Base-by-base conservation (phyloP, 2,113 vertebrate genomes). In the Calcarius ornatus region DNA sequence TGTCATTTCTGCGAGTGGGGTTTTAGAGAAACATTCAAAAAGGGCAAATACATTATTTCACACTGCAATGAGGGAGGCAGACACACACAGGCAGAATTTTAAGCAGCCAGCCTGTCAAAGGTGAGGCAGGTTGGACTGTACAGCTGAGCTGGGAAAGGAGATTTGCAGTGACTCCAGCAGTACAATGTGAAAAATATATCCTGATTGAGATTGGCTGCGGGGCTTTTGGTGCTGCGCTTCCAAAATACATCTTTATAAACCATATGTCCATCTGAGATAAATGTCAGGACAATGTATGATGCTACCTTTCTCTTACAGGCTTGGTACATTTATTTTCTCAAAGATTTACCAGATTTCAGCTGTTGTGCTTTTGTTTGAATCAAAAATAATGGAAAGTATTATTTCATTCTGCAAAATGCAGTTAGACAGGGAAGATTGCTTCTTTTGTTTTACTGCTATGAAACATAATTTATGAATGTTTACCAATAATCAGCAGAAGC, bases 1-100 rank as follows among this genome's bases (percentile, higher is more conserved):
- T 94, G 90, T 89, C 75, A 90, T 63, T 95, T 85, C 85, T 83
- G 47, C 60, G 12, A 77, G 79, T 10, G n/a, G 83, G 90, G 51
- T 71, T 95, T 93, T n/a, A 31, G 43, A 73, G 66, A 87, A 94
- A 60, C 70, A 69, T 12, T 81, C 81, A 18, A 6, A 71, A 84
- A 54, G 84, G 90, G 68, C 88, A 78, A 72, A 83, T 56, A 12
- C 31, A 3, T 50, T 47, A 9, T 59, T 86, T 60, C 57, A 18
- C 17, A 3, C 27, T 14, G 45, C 48, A 24, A 9, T 11, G 81
- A 68, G 57, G 27, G 30, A 51, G 78, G 87, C 76, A 77, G 56
- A 19, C 11, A 31, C 47, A 12, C 78, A 54, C 57, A 17, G 81
- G 28, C n/a, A 37, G 85, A 30, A 59, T 71, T 54, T 31, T 33